These are phyloP conservation scores for Onchidella celtica DNA, from an alignment of 2,888 invertebrate genomes.

Conservation along the genomic window DNA sequence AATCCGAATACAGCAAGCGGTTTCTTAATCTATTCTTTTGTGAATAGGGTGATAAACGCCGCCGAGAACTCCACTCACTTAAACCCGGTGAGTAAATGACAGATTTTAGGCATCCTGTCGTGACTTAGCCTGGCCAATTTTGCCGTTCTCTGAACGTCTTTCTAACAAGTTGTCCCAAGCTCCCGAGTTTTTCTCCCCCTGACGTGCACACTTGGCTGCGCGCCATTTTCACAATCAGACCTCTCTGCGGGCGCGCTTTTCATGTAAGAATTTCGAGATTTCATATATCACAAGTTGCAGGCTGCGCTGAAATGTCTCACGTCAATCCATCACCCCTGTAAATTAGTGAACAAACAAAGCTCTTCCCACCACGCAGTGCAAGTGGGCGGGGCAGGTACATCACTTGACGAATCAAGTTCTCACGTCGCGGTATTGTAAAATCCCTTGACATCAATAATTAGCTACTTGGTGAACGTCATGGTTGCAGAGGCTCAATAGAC, in stretches of 20 bases:
- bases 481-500: background rate
- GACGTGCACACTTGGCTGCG: background rate
- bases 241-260: background rate
- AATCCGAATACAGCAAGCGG: background rate
- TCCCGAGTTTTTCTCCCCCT: background rate
- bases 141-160: too few species aligned
- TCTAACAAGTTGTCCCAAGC: background rate
- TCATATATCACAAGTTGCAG: background rate
- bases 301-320: background rate
- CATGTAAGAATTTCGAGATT: background rate
- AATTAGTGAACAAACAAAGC: too few species aligned
- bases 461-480: background rate
- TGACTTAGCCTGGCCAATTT: too few species aligned
- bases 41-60: background rate
- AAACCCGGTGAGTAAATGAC: background rate
- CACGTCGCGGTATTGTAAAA: background rate
- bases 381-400: background rate
- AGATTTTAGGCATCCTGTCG: background rate
- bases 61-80: background rate
- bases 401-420: background rate
- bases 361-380: background rate
- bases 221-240: background rate
- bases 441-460: conserved; percentile 19
- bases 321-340: background rate
- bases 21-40: background rate